Evolutionary conservation across 2,797 vertebrate genomes (phyloP), one percentile per base, ranked within the genome.

Genomic region (Cuculus canorus): DNA sequence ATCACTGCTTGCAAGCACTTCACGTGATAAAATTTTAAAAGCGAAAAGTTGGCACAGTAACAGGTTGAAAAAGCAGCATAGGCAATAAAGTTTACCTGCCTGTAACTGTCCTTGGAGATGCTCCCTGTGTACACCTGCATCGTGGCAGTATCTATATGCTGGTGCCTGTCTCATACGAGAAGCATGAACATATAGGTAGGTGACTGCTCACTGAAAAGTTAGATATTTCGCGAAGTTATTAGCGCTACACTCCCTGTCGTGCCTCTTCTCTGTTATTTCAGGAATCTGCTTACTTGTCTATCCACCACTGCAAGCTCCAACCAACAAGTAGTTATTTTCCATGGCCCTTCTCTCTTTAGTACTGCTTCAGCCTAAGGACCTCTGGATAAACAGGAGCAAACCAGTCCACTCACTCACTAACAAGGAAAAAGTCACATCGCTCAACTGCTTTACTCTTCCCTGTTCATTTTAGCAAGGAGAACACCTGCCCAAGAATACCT

Each of bases 51-150:
- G 72, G 28, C 2, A 7, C 1, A 65, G 12, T 17, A 83, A 11
- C 45, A 64, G 7, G 45, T 25, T 52, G 43, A 33, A 60, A 59
- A 61, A 50, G 5, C 9, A 28, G 10, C 23, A 1, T 4, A 54
- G 8, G 19, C 47, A 56, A 52, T 37, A 76, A 12, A 4, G 12
- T 16, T 59, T 64, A 77, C 24, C 60, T 77, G 52, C 28, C 13
- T 5, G 1, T 24, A 56, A 12, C 18, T 37, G 23, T 52, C 30
- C 47, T 22, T 32, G 24, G 59, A 85, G 47, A 6, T 28, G 32
- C 13, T 41, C 47, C 65, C 23, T 9, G 17, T 2, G 2, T 15
- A 18, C 13, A 13, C 5, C 6, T 25, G 18, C 0, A 0, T 21
- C 21, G 11, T 30, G 6, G 30, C n/a, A n/a, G 16, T 25, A 47